Evolutionary conservation across 2,888 invertebrate genomes (phyloP).

Genomic region (Petrophora chlorosata): DNA sequence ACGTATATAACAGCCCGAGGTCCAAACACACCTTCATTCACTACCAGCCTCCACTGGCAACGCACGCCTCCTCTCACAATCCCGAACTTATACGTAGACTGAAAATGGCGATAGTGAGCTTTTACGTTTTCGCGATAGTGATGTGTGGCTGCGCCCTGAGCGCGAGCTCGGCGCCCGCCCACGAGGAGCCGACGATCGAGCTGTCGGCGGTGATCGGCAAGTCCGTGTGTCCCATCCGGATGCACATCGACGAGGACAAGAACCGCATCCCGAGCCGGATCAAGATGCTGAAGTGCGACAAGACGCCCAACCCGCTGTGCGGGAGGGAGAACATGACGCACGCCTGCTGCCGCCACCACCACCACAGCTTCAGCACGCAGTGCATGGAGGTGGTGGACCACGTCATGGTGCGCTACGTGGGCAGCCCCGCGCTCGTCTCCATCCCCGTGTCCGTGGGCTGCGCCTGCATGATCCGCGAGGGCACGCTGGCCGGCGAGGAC

Average conservation of each 20-base stretch:
- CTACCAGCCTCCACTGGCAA: constrained; percentile 16
- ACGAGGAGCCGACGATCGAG: constrained; percentile 41
- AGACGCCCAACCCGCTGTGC: constrained; percentile 61
- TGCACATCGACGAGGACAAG: constrained; percentile 56
- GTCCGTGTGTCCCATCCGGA: constrained; percentile 69
- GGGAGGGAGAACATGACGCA: constrained; percentile 49
- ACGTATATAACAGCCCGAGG: constrained; percentile 18
- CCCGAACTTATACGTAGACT: neutral
- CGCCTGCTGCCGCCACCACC: constrained; percentile 68
- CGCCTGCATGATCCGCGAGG: constrained; percentile 65
- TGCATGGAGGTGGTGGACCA: constrained; percentile 73
- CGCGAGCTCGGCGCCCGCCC: constrained; percentile 30
- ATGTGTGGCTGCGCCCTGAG: constrained; percentile 24
- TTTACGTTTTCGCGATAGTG: constrained; percentile 30
- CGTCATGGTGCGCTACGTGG: constrained; percentile 65
- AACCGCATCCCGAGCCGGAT: constrained; percentile 67
- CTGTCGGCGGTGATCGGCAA: constrained; percentile 59
- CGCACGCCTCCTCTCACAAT: constrained; percentile 20
- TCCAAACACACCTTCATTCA: constrained; percentile 28
- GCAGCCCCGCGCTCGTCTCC: constrained; percentile 32
- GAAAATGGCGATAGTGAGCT: constrained; percentile 24
- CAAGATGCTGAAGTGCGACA: constrained; percentile 66
- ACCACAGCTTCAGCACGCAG: constrained; percentile 57
- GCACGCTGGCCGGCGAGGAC: constrained; percentile 39
- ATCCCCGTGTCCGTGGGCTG: constrained; percentile 70